A percentile compares a stretch with the other conserved stretches of the same genome.
Evolutionary conservation across 2,888 invertebrate genomes (phyloP).

Genomic region (Allygus modestus): DNA sequence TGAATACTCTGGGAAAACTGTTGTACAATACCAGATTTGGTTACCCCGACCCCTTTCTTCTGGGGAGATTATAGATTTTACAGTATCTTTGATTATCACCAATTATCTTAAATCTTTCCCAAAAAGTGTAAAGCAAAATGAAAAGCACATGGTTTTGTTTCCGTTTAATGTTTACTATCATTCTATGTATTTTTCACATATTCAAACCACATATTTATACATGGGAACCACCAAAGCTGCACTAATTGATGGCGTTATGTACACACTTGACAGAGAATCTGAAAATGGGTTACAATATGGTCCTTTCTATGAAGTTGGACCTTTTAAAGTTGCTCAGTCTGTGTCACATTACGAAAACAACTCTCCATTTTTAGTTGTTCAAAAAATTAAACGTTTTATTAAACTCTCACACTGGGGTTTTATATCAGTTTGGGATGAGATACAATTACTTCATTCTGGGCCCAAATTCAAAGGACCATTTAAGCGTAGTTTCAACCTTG

Average conservation of each 20-base stretch:
- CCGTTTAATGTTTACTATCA: background rate
- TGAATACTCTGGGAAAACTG: background rate
- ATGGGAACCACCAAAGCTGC: conserved; percentile 20
- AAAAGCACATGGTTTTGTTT: background rate
- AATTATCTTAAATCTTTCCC: background rate
- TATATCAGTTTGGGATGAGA: background rate
- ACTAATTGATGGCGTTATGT: background rate
- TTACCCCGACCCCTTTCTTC: background rate
- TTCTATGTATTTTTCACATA: background rate
- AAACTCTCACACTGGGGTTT: conserved; percentile 2
- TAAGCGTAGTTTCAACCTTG: background rate
- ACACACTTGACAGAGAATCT: background rate
- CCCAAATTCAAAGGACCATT: conserved; percentile 4
- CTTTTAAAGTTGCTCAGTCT: background rate
- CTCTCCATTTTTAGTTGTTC: conserved; percentile 6
- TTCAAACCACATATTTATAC: conserved; percentile 2
- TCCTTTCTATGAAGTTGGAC: background rate
- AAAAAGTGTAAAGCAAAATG: conserved; percentile 2
- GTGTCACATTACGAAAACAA: conserved; percentile 1
- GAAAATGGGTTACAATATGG: background rate
- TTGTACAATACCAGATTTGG: background rate
- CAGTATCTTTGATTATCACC: background rate
- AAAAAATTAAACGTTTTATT: background rate
- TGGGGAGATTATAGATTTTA: background rate
- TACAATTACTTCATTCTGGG: background rate